Evolutionary conservation across 2,113 vertebrate genomes (phyloP).

Genomic region (Pontoporia blainvillei): DNA sequence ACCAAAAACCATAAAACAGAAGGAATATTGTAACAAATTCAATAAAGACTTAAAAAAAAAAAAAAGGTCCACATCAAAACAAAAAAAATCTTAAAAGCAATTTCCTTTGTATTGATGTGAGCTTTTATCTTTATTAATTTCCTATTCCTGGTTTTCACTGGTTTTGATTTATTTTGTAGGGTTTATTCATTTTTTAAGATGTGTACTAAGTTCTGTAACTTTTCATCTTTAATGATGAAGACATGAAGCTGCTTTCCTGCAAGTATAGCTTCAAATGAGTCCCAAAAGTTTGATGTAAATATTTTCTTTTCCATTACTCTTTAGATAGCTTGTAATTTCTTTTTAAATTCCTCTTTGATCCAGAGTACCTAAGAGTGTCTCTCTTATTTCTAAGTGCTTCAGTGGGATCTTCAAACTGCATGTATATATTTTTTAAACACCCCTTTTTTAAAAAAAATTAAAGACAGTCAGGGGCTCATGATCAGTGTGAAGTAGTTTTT

Average conservation of each 20-base stretch:
- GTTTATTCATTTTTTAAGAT: neutral
- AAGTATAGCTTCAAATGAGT: neutral
- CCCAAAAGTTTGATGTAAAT: neutral
- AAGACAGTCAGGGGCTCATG: neutral
- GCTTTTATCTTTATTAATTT: constrained; percentile 44
- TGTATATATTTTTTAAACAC: neutral
- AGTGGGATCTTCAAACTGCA: neutral
- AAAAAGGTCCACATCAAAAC: no score
- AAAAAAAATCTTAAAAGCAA: neutral
- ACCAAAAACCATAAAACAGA: no score
- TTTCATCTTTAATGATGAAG: neutral
- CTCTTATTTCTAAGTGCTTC: constrained; percentile 4
- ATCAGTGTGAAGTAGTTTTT: neutral
- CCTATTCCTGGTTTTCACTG: neutral
- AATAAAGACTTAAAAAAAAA: no score
- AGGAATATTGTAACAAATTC: no score
- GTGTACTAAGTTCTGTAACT: neutral
- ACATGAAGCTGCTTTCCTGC: neutral
- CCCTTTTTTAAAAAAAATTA: neutral
- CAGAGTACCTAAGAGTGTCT: neutral
- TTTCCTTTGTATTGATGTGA: neutral
- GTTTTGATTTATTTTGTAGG: constrained; percentile 19
- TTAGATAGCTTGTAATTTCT: neutral
- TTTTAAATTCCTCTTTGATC: constrained; percentile 30
- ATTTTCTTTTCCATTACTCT: neutral